phyloP scores from a whole-genome alignment of 2,888 invertebrate species.

The Callinectes sapidus region DNA sequence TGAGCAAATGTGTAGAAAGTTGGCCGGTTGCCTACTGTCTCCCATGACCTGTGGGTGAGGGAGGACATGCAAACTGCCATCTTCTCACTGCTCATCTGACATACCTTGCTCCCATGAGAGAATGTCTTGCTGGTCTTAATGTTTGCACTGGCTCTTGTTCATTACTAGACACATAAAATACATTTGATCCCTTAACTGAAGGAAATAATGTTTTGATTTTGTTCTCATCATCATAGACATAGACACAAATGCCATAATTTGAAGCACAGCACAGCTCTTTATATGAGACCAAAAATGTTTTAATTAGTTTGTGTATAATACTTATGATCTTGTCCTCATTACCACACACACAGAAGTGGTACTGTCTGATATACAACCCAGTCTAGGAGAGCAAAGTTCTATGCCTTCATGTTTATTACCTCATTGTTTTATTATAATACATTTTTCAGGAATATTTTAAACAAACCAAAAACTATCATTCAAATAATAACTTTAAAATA shows the following conservation, averaged over 20 bases:
- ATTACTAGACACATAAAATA: no score
- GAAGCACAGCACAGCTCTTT: no score
- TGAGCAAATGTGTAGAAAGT: constrained; percentile 95
- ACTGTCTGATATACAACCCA: no score
- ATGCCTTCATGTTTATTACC: no score
- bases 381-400: no score
- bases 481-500: neutral
- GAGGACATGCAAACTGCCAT: neutral
- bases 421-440: no score
- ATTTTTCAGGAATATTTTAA: neutral
- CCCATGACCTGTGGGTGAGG: constrained; percentile 82
- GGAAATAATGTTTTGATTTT: no score
- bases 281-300: neutral
- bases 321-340: no score
- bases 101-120: neutral
- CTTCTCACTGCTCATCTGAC: neutral
- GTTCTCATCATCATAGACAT: no score
- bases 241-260: no score
- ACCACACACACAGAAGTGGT: no score
- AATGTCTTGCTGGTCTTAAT: neutral
- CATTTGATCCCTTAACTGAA: no score
- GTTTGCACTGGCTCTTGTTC: neutral
- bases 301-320: neutral
- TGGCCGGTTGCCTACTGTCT: constrained; percentile 89
- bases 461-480: neutral